Conservation (phyloP, 2,888 invertebrate genomes). For the Xestoiulus laeticollis region DNA sequence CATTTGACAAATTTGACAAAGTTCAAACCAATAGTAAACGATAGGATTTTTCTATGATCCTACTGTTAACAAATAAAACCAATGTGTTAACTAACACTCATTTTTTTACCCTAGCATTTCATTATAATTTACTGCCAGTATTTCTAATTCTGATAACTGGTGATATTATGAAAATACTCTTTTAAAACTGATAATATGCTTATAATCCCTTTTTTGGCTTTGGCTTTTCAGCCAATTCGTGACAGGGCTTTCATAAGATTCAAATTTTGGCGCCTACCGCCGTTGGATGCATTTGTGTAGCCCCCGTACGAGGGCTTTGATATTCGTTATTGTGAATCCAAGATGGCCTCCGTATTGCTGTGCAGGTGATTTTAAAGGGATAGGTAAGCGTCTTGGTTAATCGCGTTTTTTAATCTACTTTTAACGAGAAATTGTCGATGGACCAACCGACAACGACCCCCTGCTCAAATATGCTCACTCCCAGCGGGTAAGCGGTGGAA, state of each 20-base stretch:
- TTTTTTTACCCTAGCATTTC: too few relatives aligned
- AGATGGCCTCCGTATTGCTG: slow-evolving; percentile 62
- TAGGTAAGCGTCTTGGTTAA: slow-evolving; percentile 49
- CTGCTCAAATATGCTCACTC: neutral
- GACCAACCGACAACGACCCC: neutral
- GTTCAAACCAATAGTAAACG: too few relatives aligned
- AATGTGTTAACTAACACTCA: too few relatives aligned
- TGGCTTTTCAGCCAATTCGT: too few relatives aligned
- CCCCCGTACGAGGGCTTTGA: slow-evolving; percentile 59
- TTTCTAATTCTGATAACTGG: too few relatives aligned
- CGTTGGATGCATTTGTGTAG: neutral
- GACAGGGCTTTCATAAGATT: too few relatives aligned
- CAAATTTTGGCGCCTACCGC: neutral
- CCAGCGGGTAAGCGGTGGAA: neutral
- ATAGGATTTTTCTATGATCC: too few relatives aligned
- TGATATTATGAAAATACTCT: too few relatives aligned
- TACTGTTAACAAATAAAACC: too few relatives aligned
- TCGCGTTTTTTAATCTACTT: neutral
- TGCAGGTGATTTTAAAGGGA: slow-evolving; percentile 54
- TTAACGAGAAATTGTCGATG: neutral
- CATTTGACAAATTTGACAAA: too few relatives aligned
- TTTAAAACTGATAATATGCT: too few relatives aligned
- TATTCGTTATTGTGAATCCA: slow-evolving; percentile 62
- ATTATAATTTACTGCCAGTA: too few relatives aligned
- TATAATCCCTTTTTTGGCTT: neutral